A percentile compares a stretch with the other conserved stretches of the same genome.
phyloP scores from a whole-genome alignment of 2,113 vertebrate genomes.

The Forbesichthys papilliferus region DNA sequence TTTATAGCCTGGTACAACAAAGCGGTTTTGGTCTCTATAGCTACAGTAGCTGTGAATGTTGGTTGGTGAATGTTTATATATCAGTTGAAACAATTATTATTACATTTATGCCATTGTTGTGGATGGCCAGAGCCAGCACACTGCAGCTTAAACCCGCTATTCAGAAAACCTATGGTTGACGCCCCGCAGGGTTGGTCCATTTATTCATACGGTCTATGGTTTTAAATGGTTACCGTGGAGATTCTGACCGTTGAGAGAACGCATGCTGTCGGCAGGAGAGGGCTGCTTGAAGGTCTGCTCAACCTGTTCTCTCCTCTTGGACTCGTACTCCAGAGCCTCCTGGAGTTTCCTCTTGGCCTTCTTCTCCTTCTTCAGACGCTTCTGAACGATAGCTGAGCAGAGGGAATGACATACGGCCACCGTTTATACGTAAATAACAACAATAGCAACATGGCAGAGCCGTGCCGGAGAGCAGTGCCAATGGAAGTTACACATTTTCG shows the following conservation, averaged over 20 bases:
- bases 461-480: neutral
- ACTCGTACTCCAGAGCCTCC: constrained; percentile 98
- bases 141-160: no score
- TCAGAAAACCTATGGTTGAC: no score
- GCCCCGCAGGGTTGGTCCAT: no score
- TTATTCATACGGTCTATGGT: neutral
- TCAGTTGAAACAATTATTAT: no score
- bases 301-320: constrained; percentile 93
- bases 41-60: no score
- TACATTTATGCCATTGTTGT: no score
- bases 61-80: no score
- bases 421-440: neutral
- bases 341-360: constrained; percentile 99
- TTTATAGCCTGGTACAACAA: no score
- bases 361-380: constrained; percentile 99
- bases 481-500: no score
- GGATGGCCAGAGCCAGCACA: no score
- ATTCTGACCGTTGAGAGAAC: constrained; percentile 93
- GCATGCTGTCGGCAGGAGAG: constrained; percentile 92
- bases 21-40: no score
- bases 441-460: neutral
- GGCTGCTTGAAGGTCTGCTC: constrained; percentile 96
- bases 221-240: constrained; percentile 8
- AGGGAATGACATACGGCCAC: constrained; percentile 15
- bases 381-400: constrained; percentile 92